Base-by-base conservation (phyloP, 2,888 invertebrate species). In the Branchellion lobata region DNA sequence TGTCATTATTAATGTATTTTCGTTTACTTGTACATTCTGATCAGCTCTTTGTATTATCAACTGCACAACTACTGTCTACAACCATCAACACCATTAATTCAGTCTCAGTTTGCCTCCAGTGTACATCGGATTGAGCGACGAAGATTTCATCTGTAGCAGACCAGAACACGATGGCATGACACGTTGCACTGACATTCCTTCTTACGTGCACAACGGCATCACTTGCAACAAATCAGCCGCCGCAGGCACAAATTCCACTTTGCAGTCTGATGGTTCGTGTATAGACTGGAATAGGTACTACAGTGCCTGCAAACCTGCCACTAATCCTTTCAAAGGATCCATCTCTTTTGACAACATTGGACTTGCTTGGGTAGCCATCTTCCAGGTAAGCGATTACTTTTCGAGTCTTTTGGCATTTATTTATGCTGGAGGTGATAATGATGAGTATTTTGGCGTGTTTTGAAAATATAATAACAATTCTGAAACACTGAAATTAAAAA, bases 341-440 rank as follows among this genome's bases (percentile, higher is more conserved):
- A 98, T 99, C 86, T 96, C 96, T 65, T 99, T 99, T 88, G 99
- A 99, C 90, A 99, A 99, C 89, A 99, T 99, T 85, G 99, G 99
- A 83, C 92, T 98, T 85, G 99, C 99, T 31, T 99, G 99, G 98
- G 97, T 99, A 83, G 98, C 99, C 84, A 99, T 99, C 89, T 99
- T 99, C 90, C 91, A 99, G 91, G 98, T 97, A 90, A 92, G 92
- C 91, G 40, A 14, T 40, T n/a, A n/a, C n/a, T n/a, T n/a, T n/a
- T n/a, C n/a, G n/a, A n/a, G 47, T 14, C 18, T 47, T 47, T 47
- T 47, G 47, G 47, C 8, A 14, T 47, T 47, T 47, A 47, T n/a
- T n/a, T n/a, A n/a, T n/a, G n/a, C n/a, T n/a, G n/a, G n/a, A n/a
- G n/a, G n/a, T n/a, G n/a, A n/a, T n/a, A n/a, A n/a, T n/a, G n/a